These are phyloP conservation scores for Volucella bombylans DNA, from an alignment of 2,888 invertebrate species.

Conservation along the genomic window DNA sequence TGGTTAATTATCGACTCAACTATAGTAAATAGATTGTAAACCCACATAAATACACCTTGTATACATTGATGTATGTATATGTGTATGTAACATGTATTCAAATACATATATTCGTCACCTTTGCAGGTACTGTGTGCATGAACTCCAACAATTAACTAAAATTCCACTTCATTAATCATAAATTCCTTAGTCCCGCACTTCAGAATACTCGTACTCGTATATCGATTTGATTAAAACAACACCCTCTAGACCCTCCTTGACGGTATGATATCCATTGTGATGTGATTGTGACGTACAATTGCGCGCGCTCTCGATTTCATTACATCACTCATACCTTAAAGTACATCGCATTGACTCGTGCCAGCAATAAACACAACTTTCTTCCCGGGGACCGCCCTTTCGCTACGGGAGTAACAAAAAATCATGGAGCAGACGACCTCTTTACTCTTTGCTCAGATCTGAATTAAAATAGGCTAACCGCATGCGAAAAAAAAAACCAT, in stretches of 20 bases:
- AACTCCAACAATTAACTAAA: not conserved
- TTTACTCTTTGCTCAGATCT: conserved; percentile 29
- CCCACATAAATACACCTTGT: too few relatives aligned
- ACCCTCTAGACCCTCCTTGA: conserved; percentile 37
- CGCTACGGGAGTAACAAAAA: conserved; percentile 29
- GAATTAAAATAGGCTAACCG: conserved; percentile 17
- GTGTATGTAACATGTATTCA: too few relatives aligned
- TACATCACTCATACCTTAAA: conserved; percentile 62
- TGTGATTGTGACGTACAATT: conserved; percentile 63
- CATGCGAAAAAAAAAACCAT: conserved; percentile 2
- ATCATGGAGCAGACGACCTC: conserved; percentile 39
- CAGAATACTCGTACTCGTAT: conserved; percentile 17
- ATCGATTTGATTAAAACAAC: conserved; percentile 70
- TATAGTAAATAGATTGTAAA: too few relatives aligned
- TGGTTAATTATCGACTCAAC: too few relatives aligned
- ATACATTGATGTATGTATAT: not conserved
- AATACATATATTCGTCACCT: not conserved
- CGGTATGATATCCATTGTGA: conserved; percentile 56
- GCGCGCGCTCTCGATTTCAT: conserved; percentile 70
- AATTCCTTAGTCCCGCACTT: conserved; percentile 40
- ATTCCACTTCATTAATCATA: not conserved
- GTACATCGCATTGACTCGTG: conserved; percentile 59
- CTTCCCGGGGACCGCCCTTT: conserved; percentile 64
- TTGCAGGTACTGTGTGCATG: not conserved
- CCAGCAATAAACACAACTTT: conserved; percentile 67